Evolutionary conservation across 2,888 invertebrate genomes (phyloP), one percentile per base, ranked within the genome.

Genomic region (Catocala nupta): DNA sequence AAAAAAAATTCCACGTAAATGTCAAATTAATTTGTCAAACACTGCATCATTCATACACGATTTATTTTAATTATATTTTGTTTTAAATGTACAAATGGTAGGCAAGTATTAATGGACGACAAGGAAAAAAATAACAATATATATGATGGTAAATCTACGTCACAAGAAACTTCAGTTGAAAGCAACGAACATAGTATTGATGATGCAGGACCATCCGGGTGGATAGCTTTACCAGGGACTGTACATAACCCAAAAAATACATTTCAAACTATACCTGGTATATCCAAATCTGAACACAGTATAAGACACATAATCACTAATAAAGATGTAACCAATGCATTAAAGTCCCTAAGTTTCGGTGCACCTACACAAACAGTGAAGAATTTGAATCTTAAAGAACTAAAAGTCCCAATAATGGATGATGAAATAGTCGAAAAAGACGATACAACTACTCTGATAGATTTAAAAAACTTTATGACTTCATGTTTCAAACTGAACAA

Each of bases 281-380:
- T 90, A 49, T 94, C 93, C 0, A 94, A 92, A 83, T 94, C 93
- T 1, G 93, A 94, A 72, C 93, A 93, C 61, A 91, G 82, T 60
- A 82, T 94, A 45, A 81, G 90, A 63, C 87, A 90, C 65, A 85
- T 90, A 6, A 88, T 92, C 39, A 92, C 92, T 51, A 78, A 76
- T 10, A 86, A 89, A 80, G 92, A 94, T 68, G 87, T 91, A 13
- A 85, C 89, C 0, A 87, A 90, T 34, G 91, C 92, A 1, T 63
- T 93, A 0, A 90, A 88, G 52, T 91, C 92, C 1, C 54, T 91
- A 7, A 93, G 86, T 60, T 89, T 89, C 42, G 84, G 81, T 8
- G 70, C 84, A 11, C 77, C 82, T 3, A 77, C 77, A 5, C 82
- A 81, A 67, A 65, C 67, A 11, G 62, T 80, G 0, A 83, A 78